Evolutionary conservation across 2,888 invertebrate species (phyloP), one percentile per base, ranked within the genome.

Genomic region (Orthosia incerta): DNA sequence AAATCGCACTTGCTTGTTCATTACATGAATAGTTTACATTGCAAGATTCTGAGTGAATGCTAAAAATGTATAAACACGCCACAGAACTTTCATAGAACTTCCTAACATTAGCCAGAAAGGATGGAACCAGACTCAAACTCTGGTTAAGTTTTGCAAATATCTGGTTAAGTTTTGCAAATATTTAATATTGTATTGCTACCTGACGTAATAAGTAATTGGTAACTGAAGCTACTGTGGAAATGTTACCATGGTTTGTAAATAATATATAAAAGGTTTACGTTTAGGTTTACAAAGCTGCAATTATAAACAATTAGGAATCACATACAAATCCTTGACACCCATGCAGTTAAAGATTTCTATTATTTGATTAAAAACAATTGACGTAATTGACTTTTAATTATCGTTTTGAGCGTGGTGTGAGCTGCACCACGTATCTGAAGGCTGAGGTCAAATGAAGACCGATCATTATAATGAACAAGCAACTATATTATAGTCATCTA

Each of bases 341-440:
- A 39, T 71, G 57, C 62, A 63, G 57, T 48, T 63, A 31, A 59
- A 15, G 56, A 71, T 79, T 55, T 39, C 5, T 46, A 31, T 23
- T 76, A 60, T 64, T 73, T 73, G 16, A 64, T 76, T 73, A 46
- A 64, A 62, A 51, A 20, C 74, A 60, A 74, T 60, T 73, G 73
- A 3, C 62, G 73, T 79, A 73, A 76, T 64, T 73, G 63, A 13
- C 3, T 45, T 72, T 63, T 63, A 79, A 79, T 72, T 5, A 53
- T 48, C 11, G 16, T 46, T 23, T 20, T 16, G 20, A 23, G 4
- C n/a, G 4, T 55, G 53, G 61, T 59, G 48, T 45, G 31, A 16
- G 13, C 45, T 39, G 57, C 51, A 45, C 23, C 31, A 45, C 45
- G 2, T 50, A 46, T 69, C n/a, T 56, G 57, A 31, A 63, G 57